Percentiles rank a stretch among this genome's conserved stretches.
Conservation (phyloP, 2,113 vertebrate genomes). For the Gopherus evgoodei region DNA sequence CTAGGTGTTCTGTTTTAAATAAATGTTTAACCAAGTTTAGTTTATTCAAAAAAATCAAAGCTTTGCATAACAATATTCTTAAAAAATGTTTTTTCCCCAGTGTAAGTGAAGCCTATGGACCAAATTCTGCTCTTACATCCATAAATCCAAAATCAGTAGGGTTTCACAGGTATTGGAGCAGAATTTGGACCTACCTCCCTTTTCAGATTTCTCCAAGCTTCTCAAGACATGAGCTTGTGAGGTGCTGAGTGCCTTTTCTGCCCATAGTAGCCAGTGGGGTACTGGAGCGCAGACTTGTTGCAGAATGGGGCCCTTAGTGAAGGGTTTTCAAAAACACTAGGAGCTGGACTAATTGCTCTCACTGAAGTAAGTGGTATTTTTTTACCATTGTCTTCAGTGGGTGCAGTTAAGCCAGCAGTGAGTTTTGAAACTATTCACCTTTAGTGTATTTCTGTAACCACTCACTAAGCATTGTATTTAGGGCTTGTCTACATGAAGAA, state of each 20-base stretch:
- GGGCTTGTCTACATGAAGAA: not conserved
- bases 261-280: not conserved
- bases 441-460: not conserved
- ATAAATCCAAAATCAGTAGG: not conserved
- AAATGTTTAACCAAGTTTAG: not conserved
- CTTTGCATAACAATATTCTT: not conserved
- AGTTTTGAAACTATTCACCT: not conserved
- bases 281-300: not conserved
- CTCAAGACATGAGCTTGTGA: not conserved
- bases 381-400: not conserved
- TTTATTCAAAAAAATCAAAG: not conserved
- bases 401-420: not conserved
- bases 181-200: not conserved
- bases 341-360: not conserved
- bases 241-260: not conserved
- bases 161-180: not conserved
- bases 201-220: not conserved
- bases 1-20: not conserved
- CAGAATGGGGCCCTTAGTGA: not conserved
- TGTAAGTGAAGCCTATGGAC: not conserved
- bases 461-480: not conserved
- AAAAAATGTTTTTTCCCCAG: not conserved
- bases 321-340: not conserved
- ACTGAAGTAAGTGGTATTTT: not conserved
- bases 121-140: accelerated